These are phyloP conservation scores for Ashinkailepas kermadecensis DNA, from an alignment of 2,888 invertebrate species.

Conservation along the genomic window DNA sequence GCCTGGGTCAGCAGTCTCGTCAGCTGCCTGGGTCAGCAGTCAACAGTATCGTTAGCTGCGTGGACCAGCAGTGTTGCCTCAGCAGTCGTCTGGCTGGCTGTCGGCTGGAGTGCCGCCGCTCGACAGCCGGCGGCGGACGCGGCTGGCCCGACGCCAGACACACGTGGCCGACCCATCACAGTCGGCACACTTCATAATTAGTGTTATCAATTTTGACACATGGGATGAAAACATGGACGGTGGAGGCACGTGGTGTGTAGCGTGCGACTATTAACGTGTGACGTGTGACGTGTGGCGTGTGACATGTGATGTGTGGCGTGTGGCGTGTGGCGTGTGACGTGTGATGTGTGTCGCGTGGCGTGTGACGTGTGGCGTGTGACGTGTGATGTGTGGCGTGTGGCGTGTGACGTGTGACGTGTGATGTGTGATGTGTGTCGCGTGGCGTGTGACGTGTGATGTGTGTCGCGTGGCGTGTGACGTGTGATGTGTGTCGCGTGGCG, in stretches of 20 bases:
- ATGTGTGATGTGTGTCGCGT: background rate
- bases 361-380: no score
- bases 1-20: no score
- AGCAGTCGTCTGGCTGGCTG: no score
- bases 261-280: background rate
- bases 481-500: background rate
- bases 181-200: background rate
- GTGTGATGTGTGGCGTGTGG: no score
- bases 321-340: no score
- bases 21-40: no score
- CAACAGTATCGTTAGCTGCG: no score
- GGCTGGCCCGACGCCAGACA: background rate
- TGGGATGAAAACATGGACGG: slow-evolving; percentile 4
- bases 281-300: background rate
- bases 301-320: background rate
- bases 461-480: no score
- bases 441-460: background rate
- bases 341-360: no score
- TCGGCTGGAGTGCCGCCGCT: no score
- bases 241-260: background rate
- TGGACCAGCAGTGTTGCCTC: no score
- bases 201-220: background rate
- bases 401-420: no score
- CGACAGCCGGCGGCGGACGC: background rate
- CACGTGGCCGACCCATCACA: background rate